Percentiles rank a stretch among this genome's conserved stretches.
phyloP scores from a whole-genome alignment of 2,888 invertebrate genomes.

The Pammene aurita region DNA sequence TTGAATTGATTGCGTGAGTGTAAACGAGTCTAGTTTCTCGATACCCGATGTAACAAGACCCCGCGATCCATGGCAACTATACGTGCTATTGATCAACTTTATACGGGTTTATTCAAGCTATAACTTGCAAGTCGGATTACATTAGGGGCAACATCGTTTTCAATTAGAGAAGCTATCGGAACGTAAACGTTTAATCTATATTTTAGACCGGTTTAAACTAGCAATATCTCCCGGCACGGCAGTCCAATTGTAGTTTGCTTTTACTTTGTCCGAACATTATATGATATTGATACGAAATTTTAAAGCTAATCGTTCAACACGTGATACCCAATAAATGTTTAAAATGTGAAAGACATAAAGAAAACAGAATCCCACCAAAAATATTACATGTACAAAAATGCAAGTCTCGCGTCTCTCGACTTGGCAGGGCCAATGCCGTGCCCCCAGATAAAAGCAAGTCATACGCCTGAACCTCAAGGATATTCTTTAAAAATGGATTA shows the following conservation, averaged over 20 bases:
- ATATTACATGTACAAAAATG: too few relatives aligned
- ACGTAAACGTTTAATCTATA: constrained; percentile 5
- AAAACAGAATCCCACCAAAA: too few relatives aligned
- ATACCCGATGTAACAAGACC: neutral
- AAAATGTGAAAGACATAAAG: too few relatives aligned
- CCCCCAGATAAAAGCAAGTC: too few relatives aligned
- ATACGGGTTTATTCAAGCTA: neutral
- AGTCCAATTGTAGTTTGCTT: neutral
- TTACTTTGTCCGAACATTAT: neutral
- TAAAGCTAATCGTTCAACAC: too few relatives aligned
- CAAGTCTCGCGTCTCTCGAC: too few relatives aligned
- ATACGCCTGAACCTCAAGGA: too few relatives aligned
- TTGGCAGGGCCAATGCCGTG: too few relatives aligned
- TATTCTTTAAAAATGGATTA: too few relatives aligned
- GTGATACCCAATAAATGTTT: too few relatives aligned
- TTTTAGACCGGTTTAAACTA: neutral
- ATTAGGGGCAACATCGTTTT: constrained; percentile 14
- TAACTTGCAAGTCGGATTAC: neutral
- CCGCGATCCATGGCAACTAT: neutral
- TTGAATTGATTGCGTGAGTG: too few relatives aligned
- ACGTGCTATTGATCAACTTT: neutral
- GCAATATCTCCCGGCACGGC: neutral
- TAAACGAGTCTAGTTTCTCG: neutral
- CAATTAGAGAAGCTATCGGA: neutral
- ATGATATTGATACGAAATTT: neutral